Evolutionary conservation across 2,888 invertebrate genomes (phyloP), one percentile per base, ranked within the genome.

Genomic region (Limnephilus marmoratus): DNA sequence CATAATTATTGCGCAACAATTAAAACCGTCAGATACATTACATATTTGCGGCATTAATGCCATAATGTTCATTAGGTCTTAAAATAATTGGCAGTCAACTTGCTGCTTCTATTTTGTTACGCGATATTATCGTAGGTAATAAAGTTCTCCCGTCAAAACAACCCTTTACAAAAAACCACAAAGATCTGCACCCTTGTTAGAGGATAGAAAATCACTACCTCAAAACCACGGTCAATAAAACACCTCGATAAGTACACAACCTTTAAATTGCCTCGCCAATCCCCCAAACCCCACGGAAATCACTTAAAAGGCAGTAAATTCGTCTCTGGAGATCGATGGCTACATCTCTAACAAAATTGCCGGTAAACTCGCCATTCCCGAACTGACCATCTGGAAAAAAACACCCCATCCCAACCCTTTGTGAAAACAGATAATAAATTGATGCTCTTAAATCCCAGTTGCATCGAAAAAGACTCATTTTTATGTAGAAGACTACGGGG

Each of bases 401-500:
- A 29, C 13, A 81, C 68, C 80, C 92, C 90, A 81, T n/a, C 49
- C 29, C 49, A 92, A 92, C 92, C 90, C 92, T 88, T 90, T 83
- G 31, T 29, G 85, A 37, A 86, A 92, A 90, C 92, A 93, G 93
- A 93, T 92, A 93, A 93, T 92, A 93, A 93, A 93, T 93, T 85
- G 93, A 93, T 91, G 83, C 92, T 91, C 91, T 91, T 91, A 93
- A 93, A 93, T 93, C 93, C 92, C 93, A 87, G 93, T 91, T 93
- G 93, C 91, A 87, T 90, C 91, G 49, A 92, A 91, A 91, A 93
- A 92, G 85, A 92, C 90, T 88, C 89, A 91, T 89, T 87, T 91
- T 91, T 91, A 88, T 68, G 68, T n/a, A 68, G 68, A 68, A 68
- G 68, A 24, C 87, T 80, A 91, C 85, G 37, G n/a, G 15, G 86